A percentile compares a stretch with the other conserved stretches of the same genome.
phyloP scores from a whole-genome alignment of 1,140 invertebrate species.

The Calliphora vicina region DNA sequence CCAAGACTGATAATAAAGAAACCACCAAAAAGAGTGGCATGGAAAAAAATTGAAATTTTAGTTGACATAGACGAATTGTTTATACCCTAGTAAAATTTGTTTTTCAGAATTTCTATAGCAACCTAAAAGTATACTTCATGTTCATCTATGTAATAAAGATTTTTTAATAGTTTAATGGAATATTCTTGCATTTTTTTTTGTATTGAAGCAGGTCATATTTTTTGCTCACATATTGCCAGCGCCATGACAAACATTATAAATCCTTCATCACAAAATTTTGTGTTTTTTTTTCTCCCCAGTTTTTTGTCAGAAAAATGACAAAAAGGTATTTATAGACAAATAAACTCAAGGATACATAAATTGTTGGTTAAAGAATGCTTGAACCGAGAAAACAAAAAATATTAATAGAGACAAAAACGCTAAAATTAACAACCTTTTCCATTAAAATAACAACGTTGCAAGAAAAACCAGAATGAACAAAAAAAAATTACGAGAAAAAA shows the following conservation, averaged over 20 bases:
- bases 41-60: neutral
- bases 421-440: slow-evolving; percentile 1
- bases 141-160: neutral
- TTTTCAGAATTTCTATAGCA: no score
- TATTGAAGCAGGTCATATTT: no score
- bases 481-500: neutral
- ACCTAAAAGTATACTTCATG: neutral
- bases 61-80: neutral
- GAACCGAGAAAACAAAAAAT: neutral
- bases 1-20: neutral
- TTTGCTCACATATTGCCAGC: neutral
- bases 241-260: neutral
- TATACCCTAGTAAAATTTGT: neutral
- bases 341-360: neutral
- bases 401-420: slow-evolving; percentile 1
- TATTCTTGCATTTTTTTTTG: neutral
- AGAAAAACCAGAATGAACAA: neutral
- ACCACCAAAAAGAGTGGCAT: neutral
- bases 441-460: neutral
- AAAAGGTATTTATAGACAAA: neutral
- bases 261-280: neutral
- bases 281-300: neutral
- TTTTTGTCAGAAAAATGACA: neutral
- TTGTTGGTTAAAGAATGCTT: neutral
- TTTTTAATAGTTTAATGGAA: neutral